Base-by-base conservation (phyloP, 2,888 invertebrate species). In the Tortrix viridana region DNA sequence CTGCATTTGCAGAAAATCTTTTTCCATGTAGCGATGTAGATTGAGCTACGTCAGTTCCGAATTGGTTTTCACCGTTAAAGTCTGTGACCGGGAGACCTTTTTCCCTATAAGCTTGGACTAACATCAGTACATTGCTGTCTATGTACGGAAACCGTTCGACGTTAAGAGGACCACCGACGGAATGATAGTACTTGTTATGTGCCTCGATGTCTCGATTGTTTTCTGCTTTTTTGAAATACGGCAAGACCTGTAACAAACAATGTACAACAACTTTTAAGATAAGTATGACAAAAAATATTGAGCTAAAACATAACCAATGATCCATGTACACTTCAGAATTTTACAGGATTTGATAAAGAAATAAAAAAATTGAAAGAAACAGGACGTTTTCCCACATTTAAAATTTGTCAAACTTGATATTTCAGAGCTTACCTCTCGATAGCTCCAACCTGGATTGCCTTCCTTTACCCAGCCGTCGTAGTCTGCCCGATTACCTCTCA, bases 171-270 rank as follows among this genome's bases (percentile, higher is more conserved):
- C 95, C 96, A 2, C 93, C 93, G 6, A 87, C 88, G 0, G 93
- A 90, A 73, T 96, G 96, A 71, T 94, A 94, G 32, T 86, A 74
- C 2, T 86, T 88, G 69, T 94, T 88, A 23, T 92, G 84, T 7
- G 90, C 79, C 72, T 93, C 94, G 1, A 88, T 75, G 65, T 94
- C 93, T 75, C 89, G 86, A 71, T 95, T 95, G 69, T 94, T 89
- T 83, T 95, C 95, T 0, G 94, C 90, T 82, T 95, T 95, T 59
- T 93, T 94, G 79, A 95, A 96, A 77, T 96, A 96, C 0, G 95
- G 95, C 16, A 96, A 84, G 0, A 95, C 85, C 92, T 92, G 82
- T 6, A 85, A 85, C 22, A 5, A 23, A 26, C 43, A 18, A 26
- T 53, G 5, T 38, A 37, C 16, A n/a, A 4, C 16, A 41, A 41